A percentile compares a stretch with the other conserved stretches of the same genome.
Evolutionary conservation across 1,140 invertebrate species (phyloP).

Genomic region (Bombus terrestris): DNA sequence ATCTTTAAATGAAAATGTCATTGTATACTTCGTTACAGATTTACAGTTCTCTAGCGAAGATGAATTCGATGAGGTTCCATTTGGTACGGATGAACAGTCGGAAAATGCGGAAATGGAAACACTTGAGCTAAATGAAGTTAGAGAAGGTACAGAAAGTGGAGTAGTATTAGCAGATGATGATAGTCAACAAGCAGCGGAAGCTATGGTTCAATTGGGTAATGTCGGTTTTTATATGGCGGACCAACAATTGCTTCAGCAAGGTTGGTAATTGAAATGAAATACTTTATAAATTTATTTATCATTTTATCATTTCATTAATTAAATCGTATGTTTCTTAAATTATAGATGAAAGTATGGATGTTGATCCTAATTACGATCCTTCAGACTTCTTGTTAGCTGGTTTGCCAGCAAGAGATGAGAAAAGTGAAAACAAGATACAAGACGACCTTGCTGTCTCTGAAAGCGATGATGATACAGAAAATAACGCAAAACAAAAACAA

Average conservation of each 20-base stretch:
- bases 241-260: conserved; percentile 81
- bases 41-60: conserved; percentile 89
- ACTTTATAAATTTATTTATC: background rate
- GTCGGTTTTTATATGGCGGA: conserved; percentile 87
- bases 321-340: conserved; percentile 52
- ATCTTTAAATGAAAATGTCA: background rate
- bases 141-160: conserved; percentile 69
- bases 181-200: conserved; percentile 91
- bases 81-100: conserved; percentile 83
- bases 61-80: conserved; percentile 86
- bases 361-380: conserved; percentile 93
- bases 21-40: conserved; percentile 80
- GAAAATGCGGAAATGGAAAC: conserved; percentile 82
- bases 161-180: conserved; percentile 86
- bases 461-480: conserved; percentile 87
- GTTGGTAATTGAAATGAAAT: conserved; percentile 57
- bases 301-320: background rate
- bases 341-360: conserved; percentile 89
- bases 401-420: conserved; percentile 80
- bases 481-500: conserved; percentile 66
- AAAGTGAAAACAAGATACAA: conserved; percentile 83
- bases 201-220: conserved; percentile 92
- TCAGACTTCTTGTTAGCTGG: conserved; percentile 90
- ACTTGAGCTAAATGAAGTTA: conserved; percentile 72
- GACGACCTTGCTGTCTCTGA: conserved; percentile 91